Percentiles rank a stretch among this genome's conserved stretches.
phyloP scores from a whole-genome alignment of 53 echinoderm and acorn worm genomes.

The Arbacia lixula region DNA sequence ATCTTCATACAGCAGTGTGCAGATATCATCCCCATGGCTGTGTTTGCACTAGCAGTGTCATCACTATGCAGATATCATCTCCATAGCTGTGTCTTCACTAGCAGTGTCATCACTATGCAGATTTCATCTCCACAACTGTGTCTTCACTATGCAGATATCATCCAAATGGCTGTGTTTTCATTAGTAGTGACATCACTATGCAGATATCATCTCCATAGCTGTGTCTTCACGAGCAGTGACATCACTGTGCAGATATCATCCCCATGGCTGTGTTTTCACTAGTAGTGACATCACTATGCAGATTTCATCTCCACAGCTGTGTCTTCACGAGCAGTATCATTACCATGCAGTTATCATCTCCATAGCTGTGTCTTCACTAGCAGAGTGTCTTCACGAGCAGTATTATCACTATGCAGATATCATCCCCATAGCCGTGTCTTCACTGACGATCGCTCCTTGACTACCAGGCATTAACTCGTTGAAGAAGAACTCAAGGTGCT shows the following conservation, averaged over 20 bases:
- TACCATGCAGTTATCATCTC: neutral
- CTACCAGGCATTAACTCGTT: constrained; percentile 75
- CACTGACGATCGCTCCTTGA: constrained; percentile 81
- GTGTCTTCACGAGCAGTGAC: too few species aligned
- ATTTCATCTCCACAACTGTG: too few species aligned
- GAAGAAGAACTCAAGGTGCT: constrained; percentile 93
- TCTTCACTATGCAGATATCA: too few species aligned
- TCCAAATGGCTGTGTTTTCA: too few species aligned
- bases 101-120: too few species aligned
- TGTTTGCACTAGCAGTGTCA: constrained; percentile 56
- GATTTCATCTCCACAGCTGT: neutral
- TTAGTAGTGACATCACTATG: too few species aligned
- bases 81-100: neutral
- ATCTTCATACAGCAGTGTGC: too few species aligned
- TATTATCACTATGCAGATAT: neutral
- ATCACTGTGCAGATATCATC: too few species aligned
- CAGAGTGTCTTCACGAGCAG: neutral
- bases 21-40: too few species aligned
- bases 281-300: constrained; percentile 29
- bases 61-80: neutral
- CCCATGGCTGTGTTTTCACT: neutral
- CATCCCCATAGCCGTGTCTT: neutral
- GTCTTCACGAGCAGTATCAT: neutral
- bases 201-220: too few species aligned
- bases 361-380: neutral